Base-by-base conservation (phyloP, 2,113 vertebrate genomes). In the Peromyscus leucopus region DNA sequence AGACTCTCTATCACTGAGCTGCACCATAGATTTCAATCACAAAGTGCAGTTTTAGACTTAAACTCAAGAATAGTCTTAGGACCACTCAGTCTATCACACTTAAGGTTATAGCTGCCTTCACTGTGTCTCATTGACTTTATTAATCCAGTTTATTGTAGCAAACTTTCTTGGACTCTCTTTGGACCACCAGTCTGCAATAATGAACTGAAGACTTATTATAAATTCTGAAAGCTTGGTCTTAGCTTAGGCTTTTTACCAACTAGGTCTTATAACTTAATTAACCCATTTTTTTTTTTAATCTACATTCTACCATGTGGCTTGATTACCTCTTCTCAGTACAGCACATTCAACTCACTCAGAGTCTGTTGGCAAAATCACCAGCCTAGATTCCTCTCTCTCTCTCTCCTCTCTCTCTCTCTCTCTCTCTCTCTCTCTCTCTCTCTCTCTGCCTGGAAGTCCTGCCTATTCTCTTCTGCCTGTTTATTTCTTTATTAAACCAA, bases 31-130 rank as follows among this genome's bases (percentile, higher is more conserved):
- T 76, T 39, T 71, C 69, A 79, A 90, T 79, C 57, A 59, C 21
- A 76, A 93, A 33, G 13, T 65, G 4, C 61, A 82, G 93, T 90
- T 87, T 89, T 86, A 95, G 92, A 72, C 16, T 51, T 71, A 74
- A 94, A 87, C 16, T 80, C 55, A 93, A 42, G 19, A 95, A 19
- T 48, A 95, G 24, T 89, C 22, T 85, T 42, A 96, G n/a, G 16
- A 89, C 10, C 31, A 39, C 36, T 78, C 57, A n/a, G 5, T 75
- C 39, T 69, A 9, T 59, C 93, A 79, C 31, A 75, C 57, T 94
- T 69, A 67, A 86, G 79, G 46, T 86, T 69, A 69, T 55, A 69
- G 39, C 39, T 71, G 31, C 31, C 39, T 82, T 97, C 21, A 67
- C 12, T 80, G 46, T 51, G 28, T 71, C 51, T 90, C 39, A 51